Percentiles rank a stretch among this genome's conserved stretches.
These are phyloP conservation scores for Cheirogaleus major DNA, from an alignment of 2,797 vertebrate genomes.

Conservation along the genomic window DNA sequence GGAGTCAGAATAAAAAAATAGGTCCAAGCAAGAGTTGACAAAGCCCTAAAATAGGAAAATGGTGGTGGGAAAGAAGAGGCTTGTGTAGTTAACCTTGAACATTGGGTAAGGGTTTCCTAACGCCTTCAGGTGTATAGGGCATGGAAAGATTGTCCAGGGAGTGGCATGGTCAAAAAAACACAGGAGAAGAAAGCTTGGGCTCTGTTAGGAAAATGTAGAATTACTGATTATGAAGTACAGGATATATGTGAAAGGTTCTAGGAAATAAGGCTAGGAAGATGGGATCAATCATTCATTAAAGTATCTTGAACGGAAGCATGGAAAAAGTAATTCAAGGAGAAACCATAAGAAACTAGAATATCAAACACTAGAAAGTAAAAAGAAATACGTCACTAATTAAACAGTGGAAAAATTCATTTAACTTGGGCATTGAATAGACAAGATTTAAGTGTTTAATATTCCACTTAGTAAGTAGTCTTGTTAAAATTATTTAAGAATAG, in stretches of 20 bases:
- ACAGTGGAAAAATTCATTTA: background rate
- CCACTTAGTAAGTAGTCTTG: background rate
- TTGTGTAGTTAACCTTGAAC: background rate
- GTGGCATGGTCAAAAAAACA: background rate
- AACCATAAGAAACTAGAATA: background rate
- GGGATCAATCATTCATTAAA: background rate
- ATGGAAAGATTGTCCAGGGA: background rate
- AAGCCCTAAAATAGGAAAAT: background rate
- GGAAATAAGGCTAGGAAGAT: background rate
- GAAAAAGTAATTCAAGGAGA: background rate
- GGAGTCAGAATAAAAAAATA: background rate
- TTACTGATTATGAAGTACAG: background rate
- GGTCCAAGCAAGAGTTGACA: background rate
- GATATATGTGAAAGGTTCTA: background rate
- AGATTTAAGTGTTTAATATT: background rate
- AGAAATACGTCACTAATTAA: background rate
- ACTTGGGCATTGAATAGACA: background rate
- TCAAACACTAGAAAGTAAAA: background rate
- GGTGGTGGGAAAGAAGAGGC: background rate
- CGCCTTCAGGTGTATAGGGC: background rate
- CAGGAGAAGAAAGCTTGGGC: background rate
- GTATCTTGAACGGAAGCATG: background rate
- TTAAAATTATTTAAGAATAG: constrained; percentile 2
- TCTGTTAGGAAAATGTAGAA: background rate
- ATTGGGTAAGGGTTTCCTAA: background rate